phyloP scores from a whole-genome alignment of 92 coral and sea anemone species.

The Porites cylindrica region DNA sequence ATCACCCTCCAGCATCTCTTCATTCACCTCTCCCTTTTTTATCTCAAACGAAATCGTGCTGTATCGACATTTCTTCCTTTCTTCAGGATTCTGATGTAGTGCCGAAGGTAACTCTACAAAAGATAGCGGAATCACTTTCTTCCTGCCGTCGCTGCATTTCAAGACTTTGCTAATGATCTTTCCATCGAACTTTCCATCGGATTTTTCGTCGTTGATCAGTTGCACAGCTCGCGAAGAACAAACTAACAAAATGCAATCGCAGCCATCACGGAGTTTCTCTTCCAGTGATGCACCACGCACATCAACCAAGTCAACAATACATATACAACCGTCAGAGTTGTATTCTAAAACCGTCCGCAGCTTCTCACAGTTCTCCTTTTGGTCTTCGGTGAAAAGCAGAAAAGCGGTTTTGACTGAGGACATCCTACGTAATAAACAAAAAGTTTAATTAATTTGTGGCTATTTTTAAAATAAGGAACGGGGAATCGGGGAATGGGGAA shows the following conservation, averaged over 20 bases:
- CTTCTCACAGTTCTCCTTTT: conserved; percentile 65
- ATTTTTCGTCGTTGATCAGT: conserved; percentile 76
- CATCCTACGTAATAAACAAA: not conserved
- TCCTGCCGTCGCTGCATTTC: conserved; percentile 63
- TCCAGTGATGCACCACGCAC: conserved; percentile 37
- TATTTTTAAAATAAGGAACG: too few species aligned
- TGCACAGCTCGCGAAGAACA: conserved; percentile 74
- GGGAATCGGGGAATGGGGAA: too few species aligned
- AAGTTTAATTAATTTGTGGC: too few species aligned
- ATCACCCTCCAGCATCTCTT: conserved; percentile 76
- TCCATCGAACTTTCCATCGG: conserved; percentile 79
- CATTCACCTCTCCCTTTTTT: conserved; percentile 70
- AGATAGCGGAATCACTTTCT: conserved; percentile 77
- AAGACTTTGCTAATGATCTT: conserved; percentile 60
- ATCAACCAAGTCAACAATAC: conserved; percentile 73
- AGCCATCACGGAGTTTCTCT: conserved; percentile 52
- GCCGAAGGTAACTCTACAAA: conserved; percentile 78
- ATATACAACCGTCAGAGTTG: conserved; percentile 69
- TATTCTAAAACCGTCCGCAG: conserved; percentile 82
- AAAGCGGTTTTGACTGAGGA: conserved; percentile 58
- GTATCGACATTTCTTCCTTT: conserved; percentile 28
- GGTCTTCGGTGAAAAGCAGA: conserved; percentile 76
- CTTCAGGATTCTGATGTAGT: conserved; percentile 46
- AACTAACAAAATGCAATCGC: conserved; percentile 70
- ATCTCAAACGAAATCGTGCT: conserved; percentile 75